Conservation (phyloP, 2,888 invertebrate species). For the Lissonota sp. region DNA sequence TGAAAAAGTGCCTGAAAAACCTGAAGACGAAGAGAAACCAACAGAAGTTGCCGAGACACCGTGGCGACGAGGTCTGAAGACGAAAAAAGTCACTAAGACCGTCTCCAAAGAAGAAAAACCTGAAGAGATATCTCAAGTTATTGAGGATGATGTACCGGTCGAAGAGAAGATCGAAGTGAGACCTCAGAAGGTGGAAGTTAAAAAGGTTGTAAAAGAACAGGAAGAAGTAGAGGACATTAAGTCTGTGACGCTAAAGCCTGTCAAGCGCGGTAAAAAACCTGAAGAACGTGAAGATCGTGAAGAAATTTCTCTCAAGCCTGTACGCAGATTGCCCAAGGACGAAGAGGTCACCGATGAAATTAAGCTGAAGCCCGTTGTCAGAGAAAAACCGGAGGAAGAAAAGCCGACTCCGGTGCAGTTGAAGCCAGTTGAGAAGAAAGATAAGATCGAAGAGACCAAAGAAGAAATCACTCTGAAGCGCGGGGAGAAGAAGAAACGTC, state of each 20-base stretch:
- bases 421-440: slow-evolving; percentile 66
- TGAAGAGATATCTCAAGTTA: slow-evolving; percentile 70
- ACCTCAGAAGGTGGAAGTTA: slow-evolving; percentile 43
- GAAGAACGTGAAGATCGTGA: slow-evolving; percentile 78
- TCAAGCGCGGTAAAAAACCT: slow-evolving; percentile 71
- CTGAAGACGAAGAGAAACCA: slow-evolving; percentile 80
- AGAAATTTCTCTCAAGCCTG: slow-evolving; percentile 67
- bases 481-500: slow-evolving; percentile 68
- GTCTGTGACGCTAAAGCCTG: slow-evolving; percentile 69
- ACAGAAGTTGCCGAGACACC: slow-evolving; percentile 79
- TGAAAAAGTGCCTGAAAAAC: slow-evolving; percentile 61
- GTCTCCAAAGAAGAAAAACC: slow-evolving; percentile 48
- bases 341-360: slow-evolving; percentile 82
- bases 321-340: slow-evolving; percentile 73
- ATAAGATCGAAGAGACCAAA: slow-evolving; percentile 64
- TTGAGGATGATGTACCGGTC: slow-evolving; percentile 67
- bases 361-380: slow-evolving; percentile 67
- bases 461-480: slow-evolving; percentile 64
- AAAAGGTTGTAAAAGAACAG: slow-evolving; percentile 62
- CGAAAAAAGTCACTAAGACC: slow-evolving; percentile 60
- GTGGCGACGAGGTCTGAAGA: slow-evolving; percentile 72
- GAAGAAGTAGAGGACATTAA: slow-evolving; percentile 73
- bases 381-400: slow-evolving; percentile 66
- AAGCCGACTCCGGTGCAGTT: slow-evolving; percentile 30
- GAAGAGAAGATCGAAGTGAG: slow-evolving; percentile 82